Conservation (phyloP, 2,888 invertebrate genomes). For the Celastrina argiolus region DNA sequence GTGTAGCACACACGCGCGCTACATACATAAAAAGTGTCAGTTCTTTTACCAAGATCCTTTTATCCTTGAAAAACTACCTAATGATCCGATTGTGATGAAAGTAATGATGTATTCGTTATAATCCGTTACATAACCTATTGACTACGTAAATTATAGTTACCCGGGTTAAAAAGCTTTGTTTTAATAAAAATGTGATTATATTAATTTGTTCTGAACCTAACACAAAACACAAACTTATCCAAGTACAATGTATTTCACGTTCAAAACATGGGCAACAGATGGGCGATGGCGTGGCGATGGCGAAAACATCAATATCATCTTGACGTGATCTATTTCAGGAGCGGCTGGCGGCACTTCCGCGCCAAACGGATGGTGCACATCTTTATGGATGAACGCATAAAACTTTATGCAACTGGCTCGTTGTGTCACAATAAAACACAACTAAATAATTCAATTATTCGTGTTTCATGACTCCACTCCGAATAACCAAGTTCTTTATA, state of each 20-base stretch:
- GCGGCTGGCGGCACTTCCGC: constrained; percentile 4
- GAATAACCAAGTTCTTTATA: too few species aligned
- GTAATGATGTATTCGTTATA: too few species aligned
- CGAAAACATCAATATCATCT: background rate
- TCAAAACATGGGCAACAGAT: background rate
- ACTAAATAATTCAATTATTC: background rate
- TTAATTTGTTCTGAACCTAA: too few species aligned
- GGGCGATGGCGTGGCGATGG: background rate
- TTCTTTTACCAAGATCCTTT: too few species aligned
- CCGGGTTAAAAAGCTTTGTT: too few species aligned
- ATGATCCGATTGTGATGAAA: too few species aligned
- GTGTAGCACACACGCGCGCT: too few species aligned
- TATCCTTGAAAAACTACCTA: too few species aligned
- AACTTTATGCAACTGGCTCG: background rate
- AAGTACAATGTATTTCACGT: background rate
- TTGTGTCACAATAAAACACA: background rate
- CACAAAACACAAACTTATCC: background rate
- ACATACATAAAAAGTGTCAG: too few species aligned
- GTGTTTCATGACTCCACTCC: background rate
- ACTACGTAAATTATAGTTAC: too few species aligned
- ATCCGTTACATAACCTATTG: too few species aligned
- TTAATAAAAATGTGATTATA: too few species aligned
- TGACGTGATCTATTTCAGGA: constrained; percentile 20
- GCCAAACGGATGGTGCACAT: constrained; percentile 14
- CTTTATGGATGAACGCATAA: constrained; percentile 16